Base-by-base conservation (phyloP, 2,888 invertebrate genomes). In the Syrphus vitripennis region DNA sequence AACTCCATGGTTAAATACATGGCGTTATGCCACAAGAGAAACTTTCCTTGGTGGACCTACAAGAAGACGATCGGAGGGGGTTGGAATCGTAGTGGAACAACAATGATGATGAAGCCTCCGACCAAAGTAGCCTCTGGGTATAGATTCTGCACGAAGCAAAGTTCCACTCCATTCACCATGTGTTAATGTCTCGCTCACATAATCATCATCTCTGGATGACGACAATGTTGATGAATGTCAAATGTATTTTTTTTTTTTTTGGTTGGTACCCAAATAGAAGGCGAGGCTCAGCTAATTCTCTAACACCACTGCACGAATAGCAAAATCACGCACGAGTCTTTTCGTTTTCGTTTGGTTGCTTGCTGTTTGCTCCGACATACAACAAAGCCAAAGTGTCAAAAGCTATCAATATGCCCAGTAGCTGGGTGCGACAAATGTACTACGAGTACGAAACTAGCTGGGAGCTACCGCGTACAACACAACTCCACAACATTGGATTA, bases 381-480 rank as follows among this genome's bases (percentile, higher is more conserved):
- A 24, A 65, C 76, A 69, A 71, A 77, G 70, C 78, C 72, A 77
- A 70, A 78, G 77, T 86, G 86, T 86, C 81, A 86, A 82, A 86
- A 86, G 77, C 86, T 86, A 86, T 86, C 86, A 86, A 82, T 65
- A 16, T 80, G 82, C 74, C 77, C 86, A 70, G 86, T 78, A 82
- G 86, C 86, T 77, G 63, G 77, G 74, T 81, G 82, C 61, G 82
- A 86, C 81, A 82, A 82, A 82, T 86, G 77, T 82, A 77, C 69
- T 37, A 81, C 59, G 42, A 71, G 37, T 40, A 71, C 57, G 34
- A 71, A 42, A 74, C 37, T 40, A 53, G 78, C 69, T 74, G 24
- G 50, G 16, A 65, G 80, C 84, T 84, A 80, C 80, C 80, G 84
- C 72, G 65, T 72, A 57, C 61, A 78, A 61, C 57, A 61, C 57